These are phyloP conservation scores for Macrosiphum euphorbiae DNA, from an alignment of 2,888 invertebrate genomes.

Conservation along the genomic window DNA sequence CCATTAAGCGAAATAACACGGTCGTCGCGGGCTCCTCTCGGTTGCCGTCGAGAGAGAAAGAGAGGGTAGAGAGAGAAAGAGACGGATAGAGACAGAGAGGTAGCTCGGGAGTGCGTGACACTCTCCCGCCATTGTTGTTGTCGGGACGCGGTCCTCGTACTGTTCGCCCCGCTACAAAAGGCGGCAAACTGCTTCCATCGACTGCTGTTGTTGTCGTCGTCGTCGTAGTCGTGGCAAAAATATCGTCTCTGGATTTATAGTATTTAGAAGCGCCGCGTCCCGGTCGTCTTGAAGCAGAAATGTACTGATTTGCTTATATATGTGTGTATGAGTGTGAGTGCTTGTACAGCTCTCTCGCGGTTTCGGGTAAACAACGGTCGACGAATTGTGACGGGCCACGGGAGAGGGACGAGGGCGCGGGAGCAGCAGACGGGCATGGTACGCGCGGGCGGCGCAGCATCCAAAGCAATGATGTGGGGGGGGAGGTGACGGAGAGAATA, in stretches of 20 bases:
- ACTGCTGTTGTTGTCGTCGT: neutral
- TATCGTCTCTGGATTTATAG: neutral
- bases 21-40: neutral
- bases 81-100: neutral
- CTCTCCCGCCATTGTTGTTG: neutral
- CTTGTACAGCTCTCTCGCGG: neutral
- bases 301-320: neutral
- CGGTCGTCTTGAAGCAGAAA: neutral
- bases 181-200: neutral
- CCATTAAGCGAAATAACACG: constrained; percentile 36
- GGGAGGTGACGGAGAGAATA: neutral
- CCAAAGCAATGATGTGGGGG: neutral
- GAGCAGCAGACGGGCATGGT: too few species aligned
- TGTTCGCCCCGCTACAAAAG: neutral
- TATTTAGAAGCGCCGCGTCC: neutral
- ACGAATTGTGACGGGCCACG: too few species aligned
- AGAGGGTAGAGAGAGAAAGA: neutral
- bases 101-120: neutral
- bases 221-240: neutral
- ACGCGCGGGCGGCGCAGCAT: neutral
- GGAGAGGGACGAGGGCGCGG: neutral
- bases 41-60: neutral
- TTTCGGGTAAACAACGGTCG: neutral
- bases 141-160: neutral
- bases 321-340: neutral